These are phyloP conservation scores for Aelia acuminata DNA, from an alignment of 2,888 invertebrate species.

Conservation along the genomic window DNA sequence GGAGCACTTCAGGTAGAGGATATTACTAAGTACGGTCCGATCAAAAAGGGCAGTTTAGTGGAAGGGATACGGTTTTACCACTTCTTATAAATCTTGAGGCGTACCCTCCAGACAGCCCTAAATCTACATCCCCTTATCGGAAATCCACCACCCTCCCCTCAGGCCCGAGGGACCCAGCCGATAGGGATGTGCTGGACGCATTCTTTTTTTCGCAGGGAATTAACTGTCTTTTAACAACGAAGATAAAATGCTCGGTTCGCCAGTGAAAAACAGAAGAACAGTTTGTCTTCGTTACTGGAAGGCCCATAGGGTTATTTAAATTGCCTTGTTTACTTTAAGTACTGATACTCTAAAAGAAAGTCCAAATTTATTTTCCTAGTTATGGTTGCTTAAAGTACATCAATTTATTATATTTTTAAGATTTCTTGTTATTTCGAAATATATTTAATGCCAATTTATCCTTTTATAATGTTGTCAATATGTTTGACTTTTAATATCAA, in stretches of 20 bases:
- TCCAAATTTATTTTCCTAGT: too few relatives aligned
- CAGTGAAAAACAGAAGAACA: background rate
- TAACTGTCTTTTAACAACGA: slow-evolving; percentile 35
- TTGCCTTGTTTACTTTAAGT: background rate
- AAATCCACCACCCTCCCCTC: background rate
- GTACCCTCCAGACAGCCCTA: slow-evolving; percentile 32
- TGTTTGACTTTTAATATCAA: too few relatives aligned
- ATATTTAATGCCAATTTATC: too few relatives aligned
- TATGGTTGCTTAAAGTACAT: too few relatives aligned
- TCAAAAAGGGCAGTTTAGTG: background rate
- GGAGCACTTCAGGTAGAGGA: background rate
- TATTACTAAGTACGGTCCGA: slow-evolving; percentile 3
- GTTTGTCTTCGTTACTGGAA: background rate
- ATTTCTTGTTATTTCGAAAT: too few relatives aligned
- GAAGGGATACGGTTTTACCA: slow-evolving; percentile 14
- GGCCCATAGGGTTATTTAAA: background rate
- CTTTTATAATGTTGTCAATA: too few relatives aligned
- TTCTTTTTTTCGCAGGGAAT: background rate
- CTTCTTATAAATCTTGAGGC: slow-evolving; percentile 40
- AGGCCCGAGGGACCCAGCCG: slow-evolving; percentile 1
- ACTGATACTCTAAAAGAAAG: too few relatives aligned
- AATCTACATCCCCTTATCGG: slow-evolving; percentile 42
- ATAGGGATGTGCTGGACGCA: background rate
- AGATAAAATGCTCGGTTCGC: background rate
- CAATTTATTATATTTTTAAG: too few relatives aligned